Evolutionary conservation across 2,797 vertebrate genomes (phyloP).

Genomic region (Adrianichthys oophorus): DNA sequence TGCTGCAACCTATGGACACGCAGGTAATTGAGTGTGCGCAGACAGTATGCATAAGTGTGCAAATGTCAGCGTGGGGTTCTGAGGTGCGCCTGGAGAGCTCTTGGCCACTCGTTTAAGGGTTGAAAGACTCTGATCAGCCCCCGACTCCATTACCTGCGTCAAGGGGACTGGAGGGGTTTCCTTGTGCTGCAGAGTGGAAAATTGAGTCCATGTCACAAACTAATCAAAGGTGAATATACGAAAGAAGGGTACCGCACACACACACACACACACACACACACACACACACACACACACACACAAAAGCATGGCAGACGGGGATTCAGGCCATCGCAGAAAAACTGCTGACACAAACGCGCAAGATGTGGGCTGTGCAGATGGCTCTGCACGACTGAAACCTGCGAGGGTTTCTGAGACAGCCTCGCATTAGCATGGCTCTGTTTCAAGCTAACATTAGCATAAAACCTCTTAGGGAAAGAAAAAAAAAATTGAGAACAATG

Average conservation of each 20-base stretch:
- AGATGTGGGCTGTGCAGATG: conserved; percentile 61
- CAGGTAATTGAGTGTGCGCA: conserved; percentile 4
- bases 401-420: conserved; percentile 32
- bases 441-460: conserved; percentile 42
- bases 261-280: neutral
- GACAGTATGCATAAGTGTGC: conserved; percentile 12
- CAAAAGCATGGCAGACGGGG: conserved; percentile 36
- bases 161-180: conserved; percentile 38
- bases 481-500: conserved; percentile 33
- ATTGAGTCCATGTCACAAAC: conserved; percentile 76
- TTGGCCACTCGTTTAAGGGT: conserved; percentile 60
- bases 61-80: conserved; percentile 36
- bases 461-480: conserved; percentile 36
- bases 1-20: conserved; percentile 15
- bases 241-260: conserved; percentile 16
- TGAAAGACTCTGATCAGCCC: conserved; percentile 58
- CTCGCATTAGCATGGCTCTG: conserved; percentile 35
- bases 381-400: conserved; percentile 47
- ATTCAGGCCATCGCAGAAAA: conserved; percentile 47
- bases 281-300: conserved; percentile 17
- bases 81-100: conserved; percentile 28
- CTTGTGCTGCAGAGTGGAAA: conserved; percentile 75
- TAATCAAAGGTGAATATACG: conserved; percentile 71
- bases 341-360: conserved; percentile 49
- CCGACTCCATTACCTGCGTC: conserved; percentile 56